These are phyloP conservation scores for Nesospiza acunhae DNA, from an alignment of 2,113 vertebrate genomes.

Conservation along the genomic window DNA sequence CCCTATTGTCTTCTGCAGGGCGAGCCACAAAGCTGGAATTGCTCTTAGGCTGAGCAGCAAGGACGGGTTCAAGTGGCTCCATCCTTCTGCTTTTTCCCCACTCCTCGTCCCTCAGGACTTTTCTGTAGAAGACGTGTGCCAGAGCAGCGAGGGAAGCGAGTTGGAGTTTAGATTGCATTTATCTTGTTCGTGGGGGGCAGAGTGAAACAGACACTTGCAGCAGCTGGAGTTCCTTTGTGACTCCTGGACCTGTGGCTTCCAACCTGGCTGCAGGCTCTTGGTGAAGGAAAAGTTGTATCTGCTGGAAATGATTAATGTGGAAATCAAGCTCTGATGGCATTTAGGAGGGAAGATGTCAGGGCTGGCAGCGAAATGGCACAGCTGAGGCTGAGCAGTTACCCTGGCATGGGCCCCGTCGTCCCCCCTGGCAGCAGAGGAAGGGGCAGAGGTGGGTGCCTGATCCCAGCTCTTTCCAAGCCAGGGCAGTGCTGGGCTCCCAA, in stretches of 20 bases:
- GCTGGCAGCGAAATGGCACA: neutral
- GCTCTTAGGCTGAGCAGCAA: neutral
- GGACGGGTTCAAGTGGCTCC: conserved; percentile 7
- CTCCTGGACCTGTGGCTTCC: neutral
- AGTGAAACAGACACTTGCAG: neutral
- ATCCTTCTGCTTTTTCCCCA: conserved; percentile 1
- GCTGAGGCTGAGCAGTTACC: neutral
- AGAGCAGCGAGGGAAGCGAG: neutral
- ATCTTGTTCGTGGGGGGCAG: neutral
- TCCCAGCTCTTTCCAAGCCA: neutral
- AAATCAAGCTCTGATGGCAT: neutral
- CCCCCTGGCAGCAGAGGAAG: neutral
- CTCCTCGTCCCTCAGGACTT: neutral
- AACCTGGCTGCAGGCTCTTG: neutral
- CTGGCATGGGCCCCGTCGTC: rapidly evolving
- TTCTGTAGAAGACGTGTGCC: neutral
- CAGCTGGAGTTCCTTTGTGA: neutral
- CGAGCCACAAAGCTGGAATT: conserved; percentile 11
- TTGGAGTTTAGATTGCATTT: neutral
- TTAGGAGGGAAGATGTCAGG: neutral
- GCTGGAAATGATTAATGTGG: neutral
- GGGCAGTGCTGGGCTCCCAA: neutral
- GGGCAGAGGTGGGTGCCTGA: neutral
- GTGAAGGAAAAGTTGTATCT: neutral
- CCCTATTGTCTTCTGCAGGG: conserved; percentile 39